A percentile compares a stretch with the other conserved stretches of the same genome.
These are phyloP conservation scores for Dynastes maya DNA, from an alignment of 2,888 invertebrate species.

Conservation along the genomic window DNA sequence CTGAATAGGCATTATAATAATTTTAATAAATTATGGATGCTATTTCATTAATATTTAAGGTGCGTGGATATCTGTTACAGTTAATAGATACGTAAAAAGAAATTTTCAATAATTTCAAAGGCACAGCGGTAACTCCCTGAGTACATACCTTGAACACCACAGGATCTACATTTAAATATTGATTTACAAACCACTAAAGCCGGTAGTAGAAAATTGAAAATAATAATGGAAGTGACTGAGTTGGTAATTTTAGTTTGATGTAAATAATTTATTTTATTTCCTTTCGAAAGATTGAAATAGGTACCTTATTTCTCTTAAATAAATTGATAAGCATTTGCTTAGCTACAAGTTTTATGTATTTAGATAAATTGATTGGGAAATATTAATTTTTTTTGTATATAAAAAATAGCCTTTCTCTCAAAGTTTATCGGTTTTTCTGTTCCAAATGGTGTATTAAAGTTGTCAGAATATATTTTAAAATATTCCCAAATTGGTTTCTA, in stretches of 20 bases:
- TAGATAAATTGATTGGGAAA: too few relatives aligned
- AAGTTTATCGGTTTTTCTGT: too few relatives aligned
- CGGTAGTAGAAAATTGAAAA: slow-evolving; percentile 45
- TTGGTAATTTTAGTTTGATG: neutral
- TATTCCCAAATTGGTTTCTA: too few relatives aligned
- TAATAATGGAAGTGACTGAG: slow-evolving; percentile 41
- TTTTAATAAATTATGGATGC: slow-evolving; percentile 48
- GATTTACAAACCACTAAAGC: slow-evolving; percentile 35
- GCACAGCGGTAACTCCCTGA: slow-evolving; percentile 31
- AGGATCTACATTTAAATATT: slow-evolving; percentile 45
- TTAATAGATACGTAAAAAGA: slow-evolving; percentile 47
- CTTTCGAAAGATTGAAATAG: neutral
- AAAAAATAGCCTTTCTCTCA: too few relatives aligned
- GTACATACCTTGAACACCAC: slow-evolving; percentile 24
- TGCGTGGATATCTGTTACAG: slow-evolving; percentile 47
- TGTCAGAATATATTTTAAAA: too few relatives aligned
- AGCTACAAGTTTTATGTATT: neutral
- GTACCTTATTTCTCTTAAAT: neutral
- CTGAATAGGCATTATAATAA: slow-evolving; percentile 45
- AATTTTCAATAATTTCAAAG: slow-evolving; percentile 47
- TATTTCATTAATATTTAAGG: slow-evolving; percentile 45
- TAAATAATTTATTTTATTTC: slow-evolving; percentile 18
- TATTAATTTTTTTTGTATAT: too few relatives aligned
- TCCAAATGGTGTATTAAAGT: too few relatives aligned
- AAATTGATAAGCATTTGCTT: neutral